A percentile compares a stretch with the other conserved stretches of the same genome.
Evolutionary conservation across 2,888 invertebrate genomes (phyloP).

Genomic region (Mesorhabditis spiculigera): DNA sequence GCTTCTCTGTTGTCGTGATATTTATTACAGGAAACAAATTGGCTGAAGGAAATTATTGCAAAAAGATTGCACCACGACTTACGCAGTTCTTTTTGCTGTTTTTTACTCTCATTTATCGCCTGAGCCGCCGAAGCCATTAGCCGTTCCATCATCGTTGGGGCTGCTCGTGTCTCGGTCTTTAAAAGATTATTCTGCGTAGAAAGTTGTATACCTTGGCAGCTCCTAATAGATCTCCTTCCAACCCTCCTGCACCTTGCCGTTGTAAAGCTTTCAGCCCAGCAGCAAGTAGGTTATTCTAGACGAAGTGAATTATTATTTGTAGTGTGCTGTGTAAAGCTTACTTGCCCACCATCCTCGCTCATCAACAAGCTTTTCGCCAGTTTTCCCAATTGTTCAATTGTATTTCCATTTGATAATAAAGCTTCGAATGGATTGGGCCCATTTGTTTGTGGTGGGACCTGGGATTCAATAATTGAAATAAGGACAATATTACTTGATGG

Average conservation of each 20-base stretch:
- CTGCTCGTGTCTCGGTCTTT: slow-evolving; percentile 7
- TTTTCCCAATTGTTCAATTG: slow-evolving; percentile 40
- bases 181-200: neutral
- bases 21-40: neutral
- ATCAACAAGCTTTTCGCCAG: slow-evolving; percentile 49
- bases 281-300: slow-evolving; percentile 6
- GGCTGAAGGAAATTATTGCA: slow-evolving; percentile 10
- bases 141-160: slow-evolving; percentile 14
- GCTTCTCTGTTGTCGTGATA: neutral
- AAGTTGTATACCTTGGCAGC: neutral
- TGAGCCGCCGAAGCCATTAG: slow-evolving; percentile 12
- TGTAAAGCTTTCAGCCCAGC: neutral
- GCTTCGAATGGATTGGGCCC: slow-evolving; percentile 19
- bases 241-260: slow-evolving; percentile 21
- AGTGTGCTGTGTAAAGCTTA: slow-evolving; percentile 10
- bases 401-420: slow-evolving; percentile 23
- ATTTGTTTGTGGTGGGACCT: neutral
- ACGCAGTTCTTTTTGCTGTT: neutral
- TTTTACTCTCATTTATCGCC: neutral
- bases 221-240: slow-evolving; percentile 13
- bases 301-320: slow-evolving; percentile 13
- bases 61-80: neutral
- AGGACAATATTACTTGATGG: neutral
- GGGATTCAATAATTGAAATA: neutral
- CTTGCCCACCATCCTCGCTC: slow-evolving; percentile 22